A percentile compares a stretch with the other conserved stretches of the same genome.
Evolutionary conservation across 37 sponge, comb jelly and placozoan genomes (phyloP).

Genomic region (Diacarnus erythraeanus): DNA sequence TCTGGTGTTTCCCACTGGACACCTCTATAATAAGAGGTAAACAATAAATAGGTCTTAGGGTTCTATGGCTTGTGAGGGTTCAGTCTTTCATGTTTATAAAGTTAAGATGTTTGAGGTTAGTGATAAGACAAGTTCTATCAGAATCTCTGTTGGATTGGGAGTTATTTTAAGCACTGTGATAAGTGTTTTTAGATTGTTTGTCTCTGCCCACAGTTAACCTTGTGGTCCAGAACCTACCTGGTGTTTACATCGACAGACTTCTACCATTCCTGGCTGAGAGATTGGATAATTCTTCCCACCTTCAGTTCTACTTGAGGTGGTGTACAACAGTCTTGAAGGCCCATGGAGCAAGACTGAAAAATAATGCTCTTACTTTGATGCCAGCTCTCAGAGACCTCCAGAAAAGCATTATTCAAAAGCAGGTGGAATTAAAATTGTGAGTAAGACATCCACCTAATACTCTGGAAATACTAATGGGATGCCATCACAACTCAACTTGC

Average conservation of each 20-base stretch:
- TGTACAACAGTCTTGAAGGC: constrained; percentile 49
- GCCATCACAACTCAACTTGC: too few relatives aligned
- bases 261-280: constrained; percentile 55
- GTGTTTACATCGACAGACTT: constrained; percentile 50
- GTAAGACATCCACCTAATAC: too few relatives aligned
- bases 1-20: too few relatives aligned
- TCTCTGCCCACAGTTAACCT: constrained; percentile 42
- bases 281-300: constrained; percentile 65
- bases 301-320: constrained; percentile 89
- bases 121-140: too few relatives aligned
- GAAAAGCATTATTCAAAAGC: constrained; percentile 60
- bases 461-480: too few relatives aligned
- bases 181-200: not conserved
- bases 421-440: constrained; percentile 67
- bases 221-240: constrained; percentile 46
- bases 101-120: too few relatives aligned
- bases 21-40: too few relatives aligned
- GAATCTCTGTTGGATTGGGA: too few relatives aligned
- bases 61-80: too few relatives aligned
- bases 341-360: constrained; percentile 54
- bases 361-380: constrained; percentile 19
- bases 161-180: not conserved
- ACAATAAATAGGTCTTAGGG: too few relatives aligned
- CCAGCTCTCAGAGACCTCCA: constrained; percentile 58
- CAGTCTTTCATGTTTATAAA: too few relatives aligned